Conservation (phyloP, 37 sponge, comb jelly and placozoan genomes). For the Oscarella lobularis region DNA sequence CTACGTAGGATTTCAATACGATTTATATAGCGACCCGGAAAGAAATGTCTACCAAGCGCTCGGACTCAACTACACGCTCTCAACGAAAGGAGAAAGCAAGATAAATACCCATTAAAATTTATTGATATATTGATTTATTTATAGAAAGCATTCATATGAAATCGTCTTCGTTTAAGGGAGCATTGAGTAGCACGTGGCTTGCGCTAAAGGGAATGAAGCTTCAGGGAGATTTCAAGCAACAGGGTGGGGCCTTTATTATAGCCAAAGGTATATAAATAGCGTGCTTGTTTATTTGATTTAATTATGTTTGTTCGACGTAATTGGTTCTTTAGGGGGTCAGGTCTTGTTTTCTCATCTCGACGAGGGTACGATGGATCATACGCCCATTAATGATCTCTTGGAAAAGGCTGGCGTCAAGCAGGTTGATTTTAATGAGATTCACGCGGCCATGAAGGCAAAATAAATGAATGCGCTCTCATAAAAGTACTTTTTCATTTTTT, state of each 20-base stretch:
- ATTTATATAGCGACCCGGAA: conserved; percentile 27
- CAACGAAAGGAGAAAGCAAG: conserved; percentile 15
- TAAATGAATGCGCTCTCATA: too few species aligned
- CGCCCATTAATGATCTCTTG: conserved; percentile 25
- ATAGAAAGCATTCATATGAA: conserved; percentile 17
- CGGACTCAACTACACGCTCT: conserved; percentile 23
- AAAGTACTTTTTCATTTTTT: too few species aligned
- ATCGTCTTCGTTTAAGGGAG: conserved; percentile 10
- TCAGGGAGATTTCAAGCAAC: conserved; percentile 31
- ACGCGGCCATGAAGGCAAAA: neutral
- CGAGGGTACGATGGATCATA: conserved; percentile 17
- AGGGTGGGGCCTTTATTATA: conserved; percentile 28
- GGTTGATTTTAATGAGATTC: conserved; percentile 9
- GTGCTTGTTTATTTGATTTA: neutral
- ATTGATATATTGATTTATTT: too few species aligned
- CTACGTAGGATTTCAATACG: conserved; percentile 13
- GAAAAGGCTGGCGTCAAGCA: conserved; percentile 11
- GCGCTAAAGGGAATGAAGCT: conserved; percentile 9
- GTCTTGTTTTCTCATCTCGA: conserved; percentile 23
- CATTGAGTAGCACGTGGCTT: conserved; percentile 10
- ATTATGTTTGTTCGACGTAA: neutral
- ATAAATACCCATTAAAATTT: neutral
- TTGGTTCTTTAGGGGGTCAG: neutral
- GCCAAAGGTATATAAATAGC: conserved; percentile 8
- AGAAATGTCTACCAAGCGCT: conserved; percentile 17